Base-by-base conservation (phyloP, 2,797 vertebrate species). In the Helicolenus hilgendorfi region DNA sequence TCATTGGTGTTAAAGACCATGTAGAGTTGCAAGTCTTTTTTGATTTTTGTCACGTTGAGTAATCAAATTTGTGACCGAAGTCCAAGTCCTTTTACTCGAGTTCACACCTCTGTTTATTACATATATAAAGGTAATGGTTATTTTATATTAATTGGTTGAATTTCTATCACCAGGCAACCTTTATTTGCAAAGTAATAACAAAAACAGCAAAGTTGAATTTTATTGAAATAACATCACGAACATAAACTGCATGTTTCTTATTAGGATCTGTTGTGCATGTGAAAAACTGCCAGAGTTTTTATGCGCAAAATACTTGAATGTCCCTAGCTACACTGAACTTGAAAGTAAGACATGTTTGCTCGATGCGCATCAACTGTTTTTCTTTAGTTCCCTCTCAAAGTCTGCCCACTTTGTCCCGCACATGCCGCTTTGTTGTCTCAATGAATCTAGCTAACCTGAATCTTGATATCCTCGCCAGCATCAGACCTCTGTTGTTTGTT, bases 401-500 rank as follows among this genome's bases (percentile, higher is more conserved):
- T 75, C 18, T 53, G 2, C 59, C 35, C 10, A 35, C 72, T 77
- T 56, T 38, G 49, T 65, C 11, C 67, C 18, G 14, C 9, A 36
- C 24, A 14, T 41, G 36, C 74, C 7, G 0, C 20, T 67, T 41
- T 31, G 36, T 64, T 59, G 7, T 63, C 41, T 60, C 27, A 78
- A 27, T 63, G 38, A 68, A 68, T 41, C 36, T 18, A 27, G 10
- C 13, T 27, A 14, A 78, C 56, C 59, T 75, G 15, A 64, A 82
- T 87, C 84, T 80, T 70, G 62, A 83, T 87, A 77, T 74, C 4
- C 13, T 14, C 1, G 7, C 67, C 73, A 68, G 73, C 56, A 78
- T 79, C 41, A 41, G 14, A 58, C 22, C 18, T 55, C 31, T 33
- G 2, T 31, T 84, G 76, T 88, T 86, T 92, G 87, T 92, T 90